Base-by-base conservation (phyloP, 2,888 invertebrate species). In the Melanostoma mellinum region DNA sequence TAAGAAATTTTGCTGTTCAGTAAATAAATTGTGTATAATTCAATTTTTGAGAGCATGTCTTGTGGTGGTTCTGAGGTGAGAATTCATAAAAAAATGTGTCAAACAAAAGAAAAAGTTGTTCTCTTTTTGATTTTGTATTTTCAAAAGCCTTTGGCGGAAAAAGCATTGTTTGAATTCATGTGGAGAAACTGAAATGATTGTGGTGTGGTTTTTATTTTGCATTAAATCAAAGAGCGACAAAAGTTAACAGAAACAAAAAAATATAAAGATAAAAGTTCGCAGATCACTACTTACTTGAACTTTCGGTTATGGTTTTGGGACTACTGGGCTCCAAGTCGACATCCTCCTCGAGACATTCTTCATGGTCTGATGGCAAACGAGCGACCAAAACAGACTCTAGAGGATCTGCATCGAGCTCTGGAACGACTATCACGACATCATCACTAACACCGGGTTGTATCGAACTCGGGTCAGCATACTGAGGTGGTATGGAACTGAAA, bases 251-350 rank as follows among this genome's bases (percentile, higher is more conserved):
- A 60, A 55, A 53, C 38, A 10, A 55, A 67, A 67, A 52, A 69
- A 30, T 35, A 9, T n/a, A 20, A 5, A 10, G 44, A 20, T 1
- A 20, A 20, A 20, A 20, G 20, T 20, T 20, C 20, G 20, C 1
- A 20, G 20, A 20, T 20, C 20, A 1, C 20, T 20, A 61, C 88
- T 92, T 91, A 94, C 94, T 94, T 92, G 94, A 94, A 91, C 94
- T 94, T 91, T 94, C 94, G 58, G 94, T 94, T 86, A 92, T 92
- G 86, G 93, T 92, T 80, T 93, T 92, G 63, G 92, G 91, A 82
- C 93, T 93, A 42, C 92, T 92, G 73, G 93, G 92, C 87, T 93
- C 93, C 86, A 92, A 71, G 53, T 88, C 88, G 52, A 74, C 86
- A 79, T 88, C 88, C 78, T 87, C 87, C 61, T 87, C 87, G 44